These are phyloP conservation scores for Trimorus sp. DNA, from an alignment of 2,888 invertebrate genomes.

Conservation along the genomic window DNA sequence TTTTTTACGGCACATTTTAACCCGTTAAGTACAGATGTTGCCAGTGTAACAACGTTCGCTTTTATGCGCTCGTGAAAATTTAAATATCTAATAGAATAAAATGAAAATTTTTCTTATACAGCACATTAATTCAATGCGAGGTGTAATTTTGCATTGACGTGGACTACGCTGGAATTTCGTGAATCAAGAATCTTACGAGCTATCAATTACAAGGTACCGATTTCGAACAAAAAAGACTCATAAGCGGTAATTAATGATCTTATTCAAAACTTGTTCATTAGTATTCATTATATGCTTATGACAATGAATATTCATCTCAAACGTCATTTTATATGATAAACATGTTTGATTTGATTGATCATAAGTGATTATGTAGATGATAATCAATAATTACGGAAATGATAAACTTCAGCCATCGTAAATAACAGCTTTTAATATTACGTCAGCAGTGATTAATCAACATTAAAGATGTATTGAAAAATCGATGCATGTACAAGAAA, in stretches of 20 bases:
- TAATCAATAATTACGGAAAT: constrained; percentile 26
- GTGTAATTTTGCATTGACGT: constrained; percentile 15
- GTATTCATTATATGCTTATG: constrained; percentile 45
- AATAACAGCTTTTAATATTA: constrained; percentile 9
- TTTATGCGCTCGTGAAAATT: constrained; percentile 11
- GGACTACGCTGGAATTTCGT: constrained; percentile 8
- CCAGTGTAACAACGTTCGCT: constrained; percentile 3
- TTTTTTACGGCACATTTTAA: constrained; percentile 14
- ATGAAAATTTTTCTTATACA: constrained; percentile 8
- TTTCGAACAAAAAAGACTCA: constrained; percentile 38
- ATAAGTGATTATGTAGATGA: constrained; percentile 36
- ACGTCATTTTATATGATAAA: constrained; percentile 40
- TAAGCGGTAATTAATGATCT: constrained; percentile 49
- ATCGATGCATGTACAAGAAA: neutral
- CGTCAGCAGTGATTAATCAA: constrained; percentile 1
- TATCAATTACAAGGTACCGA: constrained; percentile 27
- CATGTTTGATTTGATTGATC: constrained; percentile 50
- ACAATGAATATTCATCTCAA: constrained; percentile 43
- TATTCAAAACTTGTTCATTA: constrained; percentile 42
- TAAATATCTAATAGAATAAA: constrained; percentile 28
- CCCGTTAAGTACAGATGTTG: constrained; percentile 23
- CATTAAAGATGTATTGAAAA: neutral
- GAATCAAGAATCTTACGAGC: constrained; percentile 19
- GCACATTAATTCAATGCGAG: neutral
- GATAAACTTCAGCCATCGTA: constrained; percentile 10